Percentiles rank a stretch among this genome's conserved stretches.
These are phyloP conservation scores for Catocala nupta DNA, from an alignment of 2,888 invertebrate species.

Conservation along the genomic window DNA sequence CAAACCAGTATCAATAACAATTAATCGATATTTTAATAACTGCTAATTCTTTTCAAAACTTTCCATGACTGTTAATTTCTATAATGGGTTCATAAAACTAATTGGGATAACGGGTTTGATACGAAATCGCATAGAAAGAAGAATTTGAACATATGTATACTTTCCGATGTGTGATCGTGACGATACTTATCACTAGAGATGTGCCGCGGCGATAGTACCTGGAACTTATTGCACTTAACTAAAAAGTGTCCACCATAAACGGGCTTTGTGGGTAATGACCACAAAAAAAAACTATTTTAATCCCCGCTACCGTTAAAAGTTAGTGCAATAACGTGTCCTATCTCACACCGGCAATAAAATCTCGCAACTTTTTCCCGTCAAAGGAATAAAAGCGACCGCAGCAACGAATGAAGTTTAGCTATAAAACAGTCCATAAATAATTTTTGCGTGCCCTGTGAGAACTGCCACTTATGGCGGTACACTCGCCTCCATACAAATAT, in stretches of 20 bases:
- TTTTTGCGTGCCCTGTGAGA: conserved; percentile 79
- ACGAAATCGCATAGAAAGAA: conserved; percentile 30
- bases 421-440: conserved; percentile 86
- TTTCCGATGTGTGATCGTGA: conserved; percentile 1
- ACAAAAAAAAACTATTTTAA: conserved; percentile 81
- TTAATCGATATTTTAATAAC: conserved; percentile 9
- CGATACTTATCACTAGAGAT: conserved; percentile 6
- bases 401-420: conserved; percentile 86
- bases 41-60: conserved; percentile 7
- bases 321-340: conserved; percentile 85
- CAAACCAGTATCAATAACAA: background rate
- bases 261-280: conserved; percentile 65
- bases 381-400: conserved; percentile 85
- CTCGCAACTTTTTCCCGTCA: conserved; percentile 83
- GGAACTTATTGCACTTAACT: conserved; percentile 55
- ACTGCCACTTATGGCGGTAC: conserved; percentile 73
- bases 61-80: conserved; percentile 8
- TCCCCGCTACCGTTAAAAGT: conserved; percentile 77
- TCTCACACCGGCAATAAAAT: conserved; percentile 86
- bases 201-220: background rate
- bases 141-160: conserved; percentile 23
- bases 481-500: conserved; percentile 66
- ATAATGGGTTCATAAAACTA: conserved; percentile 35
- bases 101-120: conserved; percentile 31
- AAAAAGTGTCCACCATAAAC: conserved; percentile 48